Base-by-base conservation (phyloP, 2,888 invertebrate species). In the Tenthredo notha region DNA sequence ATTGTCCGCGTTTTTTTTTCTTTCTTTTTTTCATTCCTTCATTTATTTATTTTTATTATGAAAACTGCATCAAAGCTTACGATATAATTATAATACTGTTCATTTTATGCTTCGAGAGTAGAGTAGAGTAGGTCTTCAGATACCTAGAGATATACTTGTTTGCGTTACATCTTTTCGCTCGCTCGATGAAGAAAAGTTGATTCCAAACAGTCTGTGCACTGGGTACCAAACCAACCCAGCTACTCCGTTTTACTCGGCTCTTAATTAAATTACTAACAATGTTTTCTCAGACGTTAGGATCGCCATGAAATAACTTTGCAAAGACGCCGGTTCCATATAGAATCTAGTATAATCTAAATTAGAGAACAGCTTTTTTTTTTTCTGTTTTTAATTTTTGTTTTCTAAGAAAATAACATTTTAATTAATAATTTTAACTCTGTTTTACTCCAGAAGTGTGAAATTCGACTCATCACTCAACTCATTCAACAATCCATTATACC, bases 221-320 rank as follows among this genome's bases (percentile, higher is more conserved):
- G 18, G 40, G 37, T 80, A 37, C 29, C 10, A 25, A 25, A 25
- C 61, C 61, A 25, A 2, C 61, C 21, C 10, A 43, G 40, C 72
- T 25, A 33, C 37, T 50, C n/a, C 74, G 72, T 25, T 33, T 43
- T 25, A 40, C 85, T 47, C 12, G 25, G 65, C 29, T 84, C 85
- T 85, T 84, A 85, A 85, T 85, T 85, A 85, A 85, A 85, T 85
- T 85, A 84, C 85, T 50, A 84, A 84, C 85, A 74, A 72, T 83
- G 70, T 82, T 74, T 83, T 82, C 85, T n/a, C 82, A 82, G 70
- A 65, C 83, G 65, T 29, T 21, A n/a, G 77, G 40, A 58, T 25
- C 65, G 37, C 80, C 47, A 54, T 85, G 61, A 85, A 85, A 82
- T 72, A 74, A 83, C 82, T 83, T 72, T n/a, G 50, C 84, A 37